phyloP scores from a whole-genome alignment of 2,888 invertebrate genomes.

The Macropis europaea region DNA sequence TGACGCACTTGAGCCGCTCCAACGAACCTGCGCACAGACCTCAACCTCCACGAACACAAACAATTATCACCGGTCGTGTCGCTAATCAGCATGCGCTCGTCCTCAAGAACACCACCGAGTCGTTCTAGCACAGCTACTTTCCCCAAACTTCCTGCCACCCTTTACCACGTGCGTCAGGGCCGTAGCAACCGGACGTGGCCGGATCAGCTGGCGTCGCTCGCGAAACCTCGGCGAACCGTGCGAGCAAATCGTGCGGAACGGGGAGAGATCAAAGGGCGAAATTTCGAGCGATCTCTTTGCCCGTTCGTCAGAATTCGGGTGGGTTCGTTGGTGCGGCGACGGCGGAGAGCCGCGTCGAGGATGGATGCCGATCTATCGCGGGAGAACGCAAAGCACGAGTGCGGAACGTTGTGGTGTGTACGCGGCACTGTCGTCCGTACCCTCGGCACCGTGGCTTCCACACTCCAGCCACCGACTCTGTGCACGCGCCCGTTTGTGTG shows the following conservation, averaged over 20 bases:
- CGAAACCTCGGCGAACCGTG: too few relatives aligned
- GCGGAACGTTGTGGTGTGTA: slow-evolving; percentile 73
- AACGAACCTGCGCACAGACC: too few relatives aligned
- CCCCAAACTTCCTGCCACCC: background rate
- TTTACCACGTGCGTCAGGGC: too few relatives aligned
- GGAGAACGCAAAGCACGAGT: slow-evolving; percentile 66
- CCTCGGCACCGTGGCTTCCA: slow-evolving; percentile 68
- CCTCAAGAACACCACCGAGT: background rate
- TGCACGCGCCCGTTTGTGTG: slow-evolving; percentile 23
- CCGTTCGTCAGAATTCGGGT: too few relatives aligned
- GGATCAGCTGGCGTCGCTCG: too few relatives aligned
- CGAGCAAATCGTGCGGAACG: background rate
- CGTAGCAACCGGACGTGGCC: too few relatives aligned
- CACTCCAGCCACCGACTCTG: slow-evolving; percentile 61
- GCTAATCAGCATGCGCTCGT: background rate
- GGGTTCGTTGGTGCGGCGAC: too few relatives aligned
- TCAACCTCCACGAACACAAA: too few relatives aligned
- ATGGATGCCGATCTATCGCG: slow-evolving; percentile 55
- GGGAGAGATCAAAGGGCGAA: background rate
- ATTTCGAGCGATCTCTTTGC: slow-evolving; percentile 21
- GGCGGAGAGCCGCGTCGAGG: slow-evolving; percentile 19
- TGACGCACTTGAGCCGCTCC: too few relatives aligned
- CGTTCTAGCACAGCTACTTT: too few relatives aligned
- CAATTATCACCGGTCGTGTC: background rate
- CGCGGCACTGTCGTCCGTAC: slow-evolving; percentile 74